Evolutionary conservation across 1,140 invertebrate genomes (phyloP), one percentile per base, ranked within the genome.

Genomic region (Ooceraea biroi): DNA sequence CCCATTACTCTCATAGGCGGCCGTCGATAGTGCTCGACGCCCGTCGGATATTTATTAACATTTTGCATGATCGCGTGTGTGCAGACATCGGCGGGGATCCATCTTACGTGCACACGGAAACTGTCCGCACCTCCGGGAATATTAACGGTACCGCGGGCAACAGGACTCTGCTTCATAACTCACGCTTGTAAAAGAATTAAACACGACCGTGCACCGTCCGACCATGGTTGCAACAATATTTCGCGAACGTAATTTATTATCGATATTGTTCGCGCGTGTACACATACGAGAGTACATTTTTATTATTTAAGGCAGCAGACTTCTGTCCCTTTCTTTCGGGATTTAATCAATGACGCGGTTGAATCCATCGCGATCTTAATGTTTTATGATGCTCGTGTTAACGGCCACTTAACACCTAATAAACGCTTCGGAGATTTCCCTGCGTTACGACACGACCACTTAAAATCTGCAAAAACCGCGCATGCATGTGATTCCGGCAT

Each of bases 131-230:
- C 76, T 80, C 52, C 65, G 48, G 50, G 76, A 71, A 57, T 71
- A 71, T 80, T 71, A 80, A 80, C 76, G 76, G 76, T 80, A 80
- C 76, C 11, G n/a, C 41, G 69, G 25, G n/a, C 66, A 69, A 69
- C 30, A 30, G 25, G 50, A 57, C 22, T 11, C 52, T 41, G 14
- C 65, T 57, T 30, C 65, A 80, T 71, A 80, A 71, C 52, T 80
- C 50, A 44, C 50, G 12, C n/a, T 2, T 44, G 4, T n/a, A 57
- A 80, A 80, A 57, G 65, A 71, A 80, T 50, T 19, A 71, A 65
- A 30, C 65, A 36, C 8, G 17, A 30, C 52, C 25, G 14, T 14
- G 68, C 30, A 27, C 19, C 14, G 36, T 46, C 36, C 27, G 41
- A 36, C 2, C 36, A 7, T 36, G 25, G 30, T 22, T 12, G 8